phyloP scores from a whole-genome alignment of 2,888 invertebrate species.

The Hypsopygia costalis region DNA sequence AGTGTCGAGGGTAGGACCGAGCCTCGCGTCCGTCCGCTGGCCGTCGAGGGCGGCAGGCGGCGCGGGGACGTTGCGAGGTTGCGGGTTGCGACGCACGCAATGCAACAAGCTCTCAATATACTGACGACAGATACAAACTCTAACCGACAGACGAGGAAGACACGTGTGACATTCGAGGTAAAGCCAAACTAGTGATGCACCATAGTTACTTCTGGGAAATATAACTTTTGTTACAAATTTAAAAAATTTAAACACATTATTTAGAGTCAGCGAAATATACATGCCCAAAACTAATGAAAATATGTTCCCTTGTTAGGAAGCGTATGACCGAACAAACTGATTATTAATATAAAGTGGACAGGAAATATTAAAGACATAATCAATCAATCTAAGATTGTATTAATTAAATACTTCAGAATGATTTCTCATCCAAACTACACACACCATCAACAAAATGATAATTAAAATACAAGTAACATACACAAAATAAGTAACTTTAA shows the following conservation, averaged over 20 bases:
- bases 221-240: conserved; percentile 30
- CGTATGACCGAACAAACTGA: conserved; percentile 62
- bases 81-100: conserved; percentile 36
- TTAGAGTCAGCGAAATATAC: conserved; percentile 72
- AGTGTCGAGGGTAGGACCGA: conserved; percentile 18
- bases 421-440: conserved; percentile 71
- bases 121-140: conserved; percentile 45
- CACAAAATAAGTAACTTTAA: conserved; percentile 13
- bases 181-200: conserved; percentile 77
- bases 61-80: conserved; percentile 12
- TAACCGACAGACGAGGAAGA: conserved; percentile 59
- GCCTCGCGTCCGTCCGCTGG: conserved; percentile 1
- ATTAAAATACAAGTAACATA: conserved; percentile 17
- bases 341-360: conserved; percentile 63
- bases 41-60: conserved; percentile 6
- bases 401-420: conserved; percentile 58
- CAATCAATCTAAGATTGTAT: conserved; percentile 57
- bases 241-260: conserved; percentile 53
- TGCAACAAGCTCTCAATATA: conserved; percentile 45
- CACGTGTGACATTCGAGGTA: conserved; percentile 59
- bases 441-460: conserved; percentile 17
- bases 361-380: conserved; percentile 51
- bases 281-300: conserved; percentile 77
- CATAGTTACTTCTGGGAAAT: conserved; percentile 65
- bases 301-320: conserved; percentile 77